Evolutionary conservation across 1,140 invertebrate genomes (phyloP).

Genomic region (Linepithema humile): DNA sequence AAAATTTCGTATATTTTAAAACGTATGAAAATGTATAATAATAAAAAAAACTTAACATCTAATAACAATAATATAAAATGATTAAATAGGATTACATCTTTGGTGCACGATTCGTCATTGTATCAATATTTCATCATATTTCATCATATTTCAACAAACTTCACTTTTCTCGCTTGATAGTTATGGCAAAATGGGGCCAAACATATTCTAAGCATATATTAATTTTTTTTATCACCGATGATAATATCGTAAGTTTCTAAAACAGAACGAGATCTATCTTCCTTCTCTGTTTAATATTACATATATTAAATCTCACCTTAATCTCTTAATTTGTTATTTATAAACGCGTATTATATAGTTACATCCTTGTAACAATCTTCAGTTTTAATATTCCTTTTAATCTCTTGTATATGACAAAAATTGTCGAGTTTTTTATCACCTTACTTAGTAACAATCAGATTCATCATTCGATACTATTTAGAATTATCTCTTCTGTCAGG

Average conservation of each 20-base stretch:
- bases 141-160: slow-evolving; percentile 38
- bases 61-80: slow-evolving; percentile 57
- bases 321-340: slow-evolving; percentile 61
- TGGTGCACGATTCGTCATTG: slow-evolving; percentile 69
- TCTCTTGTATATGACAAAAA: slow-evolving; percentile 54
- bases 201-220: slow-evolving; percentile 47
- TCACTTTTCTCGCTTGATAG: slow-evolving; percentile 16
- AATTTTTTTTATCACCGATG: slow-evolving; percentile 39
- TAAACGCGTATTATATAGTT: slow-evolving; percentile 65
- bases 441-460: slow-evolving; percentile 43
- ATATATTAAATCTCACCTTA: slow-evolving; percentile 41
- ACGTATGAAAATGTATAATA: slow-evolving; percentile 37
- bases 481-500: slow-evolving; percentile 21
- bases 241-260: slow-evolving; percentile 53
- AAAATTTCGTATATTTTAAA: slow-evolving; percentile 17
- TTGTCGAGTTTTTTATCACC: slow-evolving; percentile 43
- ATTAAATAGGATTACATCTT: slow-evolving; percentile 74
- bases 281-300: slow-evolving; percentile 39
- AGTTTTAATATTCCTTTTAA: slow-evolving; percentile 65
- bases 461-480: slow-evolving; percentile 32
- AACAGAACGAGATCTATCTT: slow-evolving; percentile 57
- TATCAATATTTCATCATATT: slow-evolving; percentile 55
- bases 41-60: slow-evolving; percentile 65
- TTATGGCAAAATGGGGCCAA: slow-evolving; percentile 62
- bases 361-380: slow-evolving; percentile 69